phyloP scores from a whole-genome alignment of 2,888 invertebrate genomes.

The Nymphalis c-album region DNA sequence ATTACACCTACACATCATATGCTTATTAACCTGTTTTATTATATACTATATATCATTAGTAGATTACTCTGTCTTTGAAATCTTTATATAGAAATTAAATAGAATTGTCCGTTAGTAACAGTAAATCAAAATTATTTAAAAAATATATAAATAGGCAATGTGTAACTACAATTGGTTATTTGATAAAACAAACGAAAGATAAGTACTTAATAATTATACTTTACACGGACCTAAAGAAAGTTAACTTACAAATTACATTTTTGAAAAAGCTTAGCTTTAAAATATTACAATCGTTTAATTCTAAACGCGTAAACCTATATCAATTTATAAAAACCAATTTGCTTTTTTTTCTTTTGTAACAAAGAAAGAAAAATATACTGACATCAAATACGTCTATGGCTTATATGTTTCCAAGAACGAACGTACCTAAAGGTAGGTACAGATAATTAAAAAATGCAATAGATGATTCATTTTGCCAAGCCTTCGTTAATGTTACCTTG shows the following conservation, averaged over 20 bases:
- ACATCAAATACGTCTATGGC: conserved; percentile 31
- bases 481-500: background rate
- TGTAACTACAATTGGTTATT: too few relatives aligned
- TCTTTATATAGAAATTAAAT: conserved; percentile 7
- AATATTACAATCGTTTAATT: too few relatives aligned
- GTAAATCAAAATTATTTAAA: background rate
- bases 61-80: conserved; percentile 15
- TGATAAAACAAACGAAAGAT: too few relatives aligned
- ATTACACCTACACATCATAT: conserved; percentile 26
- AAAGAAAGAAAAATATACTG: conserved; percentile 14
- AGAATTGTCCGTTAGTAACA: conserved; percentile 2
- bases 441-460: conserved; percentile 2
- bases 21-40: conserved; percentile 31
- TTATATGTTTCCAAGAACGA: background rate
- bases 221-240: too few relatives aligned
- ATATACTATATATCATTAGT: conserved; percentile 31
- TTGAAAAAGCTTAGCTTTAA: too few relatives aligned
- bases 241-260: too few relatives aligned
- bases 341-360: background rate
- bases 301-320: too few relatives aligned
- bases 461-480: conserved; percentile 18
- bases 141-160: background rate
- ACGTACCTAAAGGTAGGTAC: background rate
- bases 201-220: too few relatives aligned
- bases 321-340: too few relatives aligned